Evolutionary conservation across 2,113 vertebrate genomes (phyloP).

Genomic region (Cyrtonyx montezumae): DNA sequence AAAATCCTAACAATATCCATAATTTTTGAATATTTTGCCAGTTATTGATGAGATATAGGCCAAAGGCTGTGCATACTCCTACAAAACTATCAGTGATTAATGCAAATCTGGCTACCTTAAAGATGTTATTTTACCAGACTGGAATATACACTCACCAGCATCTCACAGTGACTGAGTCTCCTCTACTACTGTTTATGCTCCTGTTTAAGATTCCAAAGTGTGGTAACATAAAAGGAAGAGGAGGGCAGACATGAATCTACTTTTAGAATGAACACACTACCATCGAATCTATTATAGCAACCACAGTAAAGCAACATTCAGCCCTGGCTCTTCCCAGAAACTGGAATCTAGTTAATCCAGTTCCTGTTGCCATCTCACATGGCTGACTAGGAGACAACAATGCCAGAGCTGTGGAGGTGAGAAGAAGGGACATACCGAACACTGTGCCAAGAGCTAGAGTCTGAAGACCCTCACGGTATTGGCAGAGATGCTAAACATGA

Average conservation of each 20-base stretch:
- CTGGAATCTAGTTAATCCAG: conserved; percentile 1
- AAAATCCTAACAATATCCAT: background rate
- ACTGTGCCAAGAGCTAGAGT: background rate
- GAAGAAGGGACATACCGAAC: rapidly evolving
- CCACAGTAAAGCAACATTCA: background rate
- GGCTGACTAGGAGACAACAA: background rate
- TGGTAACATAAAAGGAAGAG: background rate
- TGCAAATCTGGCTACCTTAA: background rate
- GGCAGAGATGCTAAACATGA: conserved; percentile 16
- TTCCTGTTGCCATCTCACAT: background rate
- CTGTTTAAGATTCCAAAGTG: background rate
- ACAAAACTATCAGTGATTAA: background rate
- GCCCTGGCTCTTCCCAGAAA: background rate
- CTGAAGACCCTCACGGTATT: background rate
- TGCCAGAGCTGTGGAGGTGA: rapidly evolving
- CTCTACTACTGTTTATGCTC: background rate
- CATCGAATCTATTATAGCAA: background rate
- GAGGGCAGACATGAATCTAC: background rate
- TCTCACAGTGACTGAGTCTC: background rate
- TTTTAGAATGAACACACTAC: background rate
- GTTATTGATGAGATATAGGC: background rate
- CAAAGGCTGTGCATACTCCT: background rate
- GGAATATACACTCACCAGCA: background rate
- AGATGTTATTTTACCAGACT: background rate
- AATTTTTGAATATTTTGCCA: background rate